A percentile compares a stretch with the other conserved stretches of the same genome.
Evolutionary conservation across 1,140 invertebrate species (phyloP).

Genomic region (Drosophila nasuta): DNA sequence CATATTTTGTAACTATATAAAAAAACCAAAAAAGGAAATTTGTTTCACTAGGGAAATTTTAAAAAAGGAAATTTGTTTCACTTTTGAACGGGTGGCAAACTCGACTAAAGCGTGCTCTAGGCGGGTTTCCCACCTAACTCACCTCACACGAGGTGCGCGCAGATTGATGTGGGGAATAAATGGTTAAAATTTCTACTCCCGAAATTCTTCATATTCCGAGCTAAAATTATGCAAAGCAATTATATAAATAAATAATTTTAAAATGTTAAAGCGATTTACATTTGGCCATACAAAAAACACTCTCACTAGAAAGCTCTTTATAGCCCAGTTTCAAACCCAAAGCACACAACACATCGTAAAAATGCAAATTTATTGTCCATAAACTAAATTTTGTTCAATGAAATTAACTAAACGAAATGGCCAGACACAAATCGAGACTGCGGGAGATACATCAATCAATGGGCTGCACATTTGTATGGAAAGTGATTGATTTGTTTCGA

Average conservation of each 20-base stretch:
- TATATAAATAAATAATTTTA: too few relatives aligned
- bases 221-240: too few relatives aligned
- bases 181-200: too few relatives aligned
- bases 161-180: too few relatives aligned
- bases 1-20: conserved; percentile 62
- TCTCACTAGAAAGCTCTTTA: neutral
- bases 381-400: neutral
- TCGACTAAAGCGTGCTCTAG: neutral
- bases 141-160: too few relatives aligned
- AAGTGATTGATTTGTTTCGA: too few relatives aligned
- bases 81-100: neutral
- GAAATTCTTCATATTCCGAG: too few relatives aligned
- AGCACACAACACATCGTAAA: neutral
- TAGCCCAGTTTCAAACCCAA: neutral
- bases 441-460: neutral
- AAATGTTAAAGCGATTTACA: too few relatives aligned
- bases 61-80: too few relatives aligned
- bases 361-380: conserved; percentile 5
- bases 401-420: neutral
- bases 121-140: neutral
- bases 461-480: neutral
- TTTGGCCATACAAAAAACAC: too few relatives aligned
- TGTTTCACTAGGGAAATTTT: too few relatives aligned
- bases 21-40: neutral
- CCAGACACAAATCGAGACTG: neutral